phyloP scores from a whole-genome alignment of 92 coral and sea anemone species.

The Palythoa heliodiscus region DNA sequence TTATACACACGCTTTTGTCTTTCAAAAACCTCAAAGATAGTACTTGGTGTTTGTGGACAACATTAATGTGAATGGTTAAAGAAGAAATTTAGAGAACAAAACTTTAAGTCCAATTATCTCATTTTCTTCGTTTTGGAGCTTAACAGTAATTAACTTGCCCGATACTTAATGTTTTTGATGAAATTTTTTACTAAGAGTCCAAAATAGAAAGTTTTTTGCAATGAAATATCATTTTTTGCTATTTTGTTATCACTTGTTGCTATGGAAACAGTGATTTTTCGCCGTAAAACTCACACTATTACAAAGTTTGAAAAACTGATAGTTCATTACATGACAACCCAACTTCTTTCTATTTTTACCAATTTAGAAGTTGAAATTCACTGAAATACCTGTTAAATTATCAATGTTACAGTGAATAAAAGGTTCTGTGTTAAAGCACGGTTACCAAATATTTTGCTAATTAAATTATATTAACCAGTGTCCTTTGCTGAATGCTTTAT shows the following conservation, averaged over 20 bases:
- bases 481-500: constrained; percentile 13
- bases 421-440: constrained; percentile 23
- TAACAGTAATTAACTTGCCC: constrained; percentile 31
- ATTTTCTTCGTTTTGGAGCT: constrained; percentile 26
- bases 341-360: constrained; percentile 16
- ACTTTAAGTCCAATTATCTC: constrained; percentile 20
- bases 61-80: background rate
- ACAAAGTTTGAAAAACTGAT: constrained; percentile 29
- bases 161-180: constrained; percentile 7
- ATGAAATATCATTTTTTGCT: constrained; percentile 26
- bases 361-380: constrained; percentile 14
- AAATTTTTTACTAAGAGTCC: background rate
- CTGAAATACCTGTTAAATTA: constrained; percentile 27
- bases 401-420: constrained; percentile 26
- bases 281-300: constrained; percentile 17
- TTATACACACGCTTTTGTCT: constrained; percentile 9
- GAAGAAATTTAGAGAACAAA: constrained; percentile 1
- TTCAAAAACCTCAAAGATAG: constrained; percentile 29
- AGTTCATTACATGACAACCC: constrained; percentile 1
- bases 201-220: constrained; percentile 18
- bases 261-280: constrained; percentile 24
- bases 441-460: constrained; percentile 4
- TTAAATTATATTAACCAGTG: constrained; percentile 8
- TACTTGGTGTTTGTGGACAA: constrained; percentile 19
- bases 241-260: constrained; percentile 25